phyloP scores from a whole-genome alignment of 2,888 invertebrate species.

The Synergus itoensis region DNA sequence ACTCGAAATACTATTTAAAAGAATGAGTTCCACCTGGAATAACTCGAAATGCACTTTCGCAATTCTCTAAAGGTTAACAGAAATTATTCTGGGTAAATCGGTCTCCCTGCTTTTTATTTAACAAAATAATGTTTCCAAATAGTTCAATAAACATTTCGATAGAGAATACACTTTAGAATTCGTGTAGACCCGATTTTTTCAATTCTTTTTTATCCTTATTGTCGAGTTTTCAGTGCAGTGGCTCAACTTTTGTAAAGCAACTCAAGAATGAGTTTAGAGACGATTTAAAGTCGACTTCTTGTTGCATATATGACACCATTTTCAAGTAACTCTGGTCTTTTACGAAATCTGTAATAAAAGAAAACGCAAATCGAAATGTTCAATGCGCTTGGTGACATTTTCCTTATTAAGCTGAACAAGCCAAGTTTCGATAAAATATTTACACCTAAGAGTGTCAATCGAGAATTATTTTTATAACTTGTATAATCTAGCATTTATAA shows the following conservation, averaged over 20 bases:
- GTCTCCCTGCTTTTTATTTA: not conserved
- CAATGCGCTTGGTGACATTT: conserved; percentile 9
- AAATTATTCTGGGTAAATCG: conserved; percentile 11
- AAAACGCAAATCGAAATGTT: not conserved
- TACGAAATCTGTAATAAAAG: not conserved
- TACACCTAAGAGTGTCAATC: not conserved
- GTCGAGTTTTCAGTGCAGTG: conserved; percentile 28
- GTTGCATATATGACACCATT: conserved; percentile 22
- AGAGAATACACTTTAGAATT: conserved; percentile 21
- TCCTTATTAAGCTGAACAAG: not conserved
- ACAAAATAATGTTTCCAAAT: no score
- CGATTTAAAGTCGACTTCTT: conserved; percentile 15
- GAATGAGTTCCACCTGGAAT: not conserved
- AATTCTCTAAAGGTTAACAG: conserved; percentile 17
- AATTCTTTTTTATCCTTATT: conserved; percentile 9
- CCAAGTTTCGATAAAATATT: conserved; percentile 14
- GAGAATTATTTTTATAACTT: not conserved
- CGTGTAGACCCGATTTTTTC: conserved; percentile 1
- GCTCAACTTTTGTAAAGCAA: not conserved
- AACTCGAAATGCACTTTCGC: not conserved
- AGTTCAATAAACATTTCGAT: not conserved
- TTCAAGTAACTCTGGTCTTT: conserved; percentile 1
- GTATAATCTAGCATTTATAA: conserved; percentile 56
- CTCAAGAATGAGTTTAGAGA: not conserved
- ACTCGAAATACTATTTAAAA: not conserved